Base-by-base conservation (phyloP, 2,888 invertebrate species). In the Drosophila kanekoi region DNA sequence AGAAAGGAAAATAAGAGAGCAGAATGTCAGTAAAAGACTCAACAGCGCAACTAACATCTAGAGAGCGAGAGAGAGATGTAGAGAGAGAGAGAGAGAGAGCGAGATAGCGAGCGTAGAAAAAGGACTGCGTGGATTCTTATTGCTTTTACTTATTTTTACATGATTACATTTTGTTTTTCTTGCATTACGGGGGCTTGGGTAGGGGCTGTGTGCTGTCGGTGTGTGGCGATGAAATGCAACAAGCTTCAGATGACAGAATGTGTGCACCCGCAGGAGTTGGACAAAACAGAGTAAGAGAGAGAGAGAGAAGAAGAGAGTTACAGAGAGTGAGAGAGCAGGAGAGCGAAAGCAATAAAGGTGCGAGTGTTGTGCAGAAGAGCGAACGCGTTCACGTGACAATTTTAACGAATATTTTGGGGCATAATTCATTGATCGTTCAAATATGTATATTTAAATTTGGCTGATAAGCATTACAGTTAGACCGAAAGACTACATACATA, bases 11-110 rank as follows among this genome's bases (percentile, higher is more conserved):
- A 58, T 32, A 56, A 69, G 43, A 78, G 53, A 66, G 63, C 59
- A 75, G 65, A 63, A 53, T 73, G 72, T 79, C 70, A 78, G 69
- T 69, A 72, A 72, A 53, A 77, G 23, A 71, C 62, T 67, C 59
- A 57, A 52, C 71, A 73, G 77, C 64, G 62, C 44, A 77, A 65
- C 71, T 77, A 80, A 62, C 77, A 73, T 56, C 70, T 72, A 78
- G 16, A 56, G 69, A 52, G 33, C 13, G 23, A 23, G 5, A 23
- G 23, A 4, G 4, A 79, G n/a, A 56, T 64, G 32, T 11, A 3
- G 23, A 23, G 23, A 23, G 33, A 79, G n/a, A 56, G 69, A 40
- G 33, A 3, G 23, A 23, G 23, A 23, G 33, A 66, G 62, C 45
- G 44, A 53, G 58, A 52, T 35, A 67, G 61, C 48, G 51, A 69